Evolutionary conservation across 2,113 vertebrate species (phyloP).

Genomic region (Nycticebus coucang): DNA sequence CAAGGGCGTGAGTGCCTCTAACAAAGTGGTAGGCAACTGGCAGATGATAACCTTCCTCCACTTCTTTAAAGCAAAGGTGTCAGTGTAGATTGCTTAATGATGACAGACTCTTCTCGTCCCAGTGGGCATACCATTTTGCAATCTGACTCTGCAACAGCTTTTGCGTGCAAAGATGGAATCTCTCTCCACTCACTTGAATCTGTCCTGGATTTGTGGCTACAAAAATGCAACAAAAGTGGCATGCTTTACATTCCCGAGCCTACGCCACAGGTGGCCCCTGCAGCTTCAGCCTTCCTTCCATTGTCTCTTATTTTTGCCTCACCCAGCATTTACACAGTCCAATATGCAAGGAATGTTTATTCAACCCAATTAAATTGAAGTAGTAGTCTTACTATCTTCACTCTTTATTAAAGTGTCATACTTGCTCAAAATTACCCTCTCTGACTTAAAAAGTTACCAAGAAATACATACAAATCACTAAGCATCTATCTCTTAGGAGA

Average conservation of each 20-base stretch:
- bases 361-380: not conserved
- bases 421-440: conserved; percentile 28
- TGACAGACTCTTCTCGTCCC: not conserved
- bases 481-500: not conserved
- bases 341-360: not conserved
- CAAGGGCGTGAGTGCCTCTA: not conserved
- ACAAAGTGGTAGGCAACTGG: not conserved
- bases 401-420: not conserved
- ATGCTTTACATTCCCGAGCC: not conserved
- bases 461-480: conserved; percentile 19
- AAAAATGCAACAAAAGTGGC: not conserved
- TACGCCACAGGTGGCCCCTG: not conserved
- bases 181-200: not conserved
- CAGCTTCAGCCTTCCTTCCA: not conserved
- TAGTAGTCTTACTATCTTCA: not conserved
- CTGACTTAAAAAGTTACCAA: conserved; percentile 6
- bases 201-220: not conserved
- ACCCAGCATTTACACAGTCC: not conserved
- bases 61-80: not conserved
- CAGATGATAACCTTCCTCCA: not conserved
- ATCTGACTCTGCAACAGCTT: not conserved
- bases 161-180: not conserved
- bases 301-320: not conserved
- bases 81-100: not conserved
- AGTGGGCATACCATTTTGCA: not conserved